Conservation (phyloP, 2,113 vertebrate genomes). For the Myrmecobius fasciatus region DNA sequence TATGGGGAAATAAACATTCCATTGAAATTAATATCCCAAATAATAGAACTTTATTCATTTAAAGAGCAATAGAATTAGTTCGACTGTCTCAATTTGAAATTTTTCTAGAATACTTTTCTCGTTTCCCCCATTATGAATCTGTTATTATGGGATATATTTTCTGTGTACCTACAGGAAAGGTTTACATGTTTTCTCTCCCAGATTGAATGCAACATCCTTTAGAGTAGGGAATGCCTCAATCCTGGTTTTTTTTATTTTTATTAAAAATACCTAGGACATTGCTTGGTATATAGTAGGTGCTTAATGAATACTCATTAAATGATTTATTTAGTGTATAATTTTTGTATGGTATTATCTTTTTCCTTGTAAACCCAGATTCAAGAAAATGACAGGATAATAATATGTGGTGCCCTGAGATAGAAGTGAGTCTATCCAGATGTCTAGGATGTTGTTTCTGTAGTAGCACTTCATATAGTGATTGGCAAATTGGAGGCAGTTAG, state of each 20-base stretch:
- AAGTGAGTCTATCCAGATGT: neutral
- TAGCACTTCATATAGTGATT: neutral
- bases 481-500: neutral
- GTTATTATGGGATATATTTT: neutral
- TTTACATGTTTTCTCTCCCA: neutral
- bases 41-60: neutral
- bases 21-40: constrained; percentile 13
- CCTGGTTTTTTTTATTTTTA: neutral
- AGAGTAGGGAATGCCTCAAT: neutral
- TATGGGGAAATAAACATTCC: constrained; percentile 26
- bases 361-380: neutral
- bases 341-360: neutral
- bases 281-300: neutral
- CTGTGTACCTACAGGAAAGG: neutral
- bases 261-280: neutral
- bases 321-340: neutral
- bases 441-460: neutral
- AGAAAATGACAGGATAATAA: neutral
- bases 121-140: neutral
- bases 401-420: neutral
- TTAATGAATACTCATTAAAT: neutral
- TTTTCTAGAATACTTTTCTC: neutral
- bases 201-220: neutral
- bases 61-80: neutral
- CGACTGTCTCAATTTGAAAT: constrained; percentile 1